Percentiles rank a stretch among this genome's conserved stretches.
These are phyloP conservation scores for Ridgeia piscesae DNA, from an alignment of 1,140 invertebrate genomes.

Conservation along the genomic window DNA sequence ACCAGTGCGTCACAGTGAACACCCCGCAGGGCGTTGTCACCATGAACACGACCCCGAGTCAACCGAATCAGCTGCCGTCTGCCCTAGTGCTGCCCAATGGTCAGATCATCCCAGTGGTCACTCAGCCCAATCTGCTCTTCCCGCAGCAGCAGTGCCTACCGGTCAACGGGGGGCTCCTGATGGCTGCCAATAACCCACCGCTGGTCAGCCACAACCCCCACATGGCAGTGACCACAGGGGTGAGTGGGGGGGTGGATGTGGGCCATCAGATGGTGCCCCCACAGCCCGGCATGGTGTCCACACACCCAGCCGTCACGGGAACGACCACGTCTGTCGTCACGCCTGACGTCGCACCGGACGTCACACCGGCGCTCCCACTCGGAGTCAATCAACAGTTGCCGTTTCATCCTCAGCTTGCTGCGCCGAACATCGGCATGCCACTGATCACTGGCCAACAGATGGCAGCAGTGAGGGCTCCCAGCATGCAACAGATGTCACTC, in stretches of 20 bases:
- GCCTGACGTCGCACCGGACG: neutral
- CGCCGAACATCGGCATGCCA: neutral
- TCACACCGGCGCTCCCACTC: neutral
- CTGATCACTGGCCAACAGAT: neutral
- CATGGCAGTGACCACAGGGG: neutral
- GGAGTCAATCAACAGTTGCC: neutral
- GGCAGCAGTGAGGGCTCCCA: neutral
- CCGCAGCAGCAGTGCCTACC: slow-evolving; percentile 27
- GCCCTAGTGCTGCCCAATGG: slow-evolving; percentile 58
- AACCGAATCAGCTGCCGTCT: slow-evolving; percentile 49
- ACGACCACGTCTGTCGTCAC: neutral
- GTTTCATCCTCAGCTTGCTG: neutral
- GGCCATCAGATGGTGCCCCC: neutral
- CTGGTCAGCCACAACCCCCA: neutral
- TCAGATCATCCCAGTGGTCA: slow-evolving; percentile 58
- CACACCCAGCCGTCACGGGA: neutral
- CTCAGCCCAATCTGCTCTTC: slow-evolving; percentile 49
- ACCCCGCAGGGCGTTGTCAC: slow-evolving; percentile 25
- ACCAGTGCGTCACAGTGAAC: slow-evolving; percentile 27
- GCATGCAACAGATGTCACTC: neutral
- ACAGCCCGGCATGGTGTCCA: neutral
- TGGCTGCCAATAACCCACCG: slow-evolving; percentile 11
- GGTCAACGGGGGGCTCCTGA: slow-evolving; percentile 29
- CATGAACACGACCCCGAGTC: slow-evolving; percentile 41
- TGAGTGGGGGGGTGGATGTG: neutral